Evolutionary conservation across 1,140 invertebrate species (phyloP).

Genomic region (Pseudomyrmex concolor): DNA sequence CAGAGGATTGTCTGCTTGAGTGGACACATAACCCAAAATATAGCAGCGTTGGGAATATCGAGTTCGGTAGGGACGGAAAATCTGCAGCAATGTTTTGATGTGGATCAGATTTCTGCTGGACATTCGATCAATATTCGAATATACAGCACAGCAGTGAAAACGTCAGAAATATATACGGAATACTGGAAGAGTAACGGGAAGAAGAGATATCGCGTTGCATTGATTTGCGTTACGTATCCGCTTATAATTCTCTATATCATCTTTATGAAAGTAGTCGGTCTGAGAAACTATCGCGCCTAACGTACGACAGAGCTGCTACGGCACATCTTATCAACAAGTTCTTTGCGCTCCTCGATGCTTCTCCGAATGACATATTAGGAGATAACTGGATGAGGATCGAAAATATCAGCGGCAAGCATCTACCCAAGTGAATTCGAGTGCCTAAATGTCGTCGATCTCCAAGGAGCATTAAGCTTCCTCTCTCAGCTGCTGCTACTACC

Average conservation of each 20-base stretch:
- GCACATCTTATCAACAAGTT: background rate
- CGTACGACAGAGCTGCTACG: background rate
- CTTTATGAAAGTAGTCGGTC: background rate
- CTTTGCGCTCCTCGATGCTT: constrained; percentile 1
- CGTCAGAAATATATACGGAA: background rate
- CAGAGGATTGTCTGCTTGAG: constrained; percentile 45
- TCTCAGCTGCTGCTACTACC: background rate
- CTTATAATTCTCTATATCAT: background rate
- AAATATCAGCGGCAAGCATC: constrained; percentile 37
- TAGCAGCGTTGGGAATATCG: constrained; percentile 28
- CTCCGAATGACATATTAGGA: background rate
- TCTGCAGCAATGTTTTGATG: constrained; percentile 9
- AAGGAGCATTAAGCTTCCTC: constrained; percentile 55
- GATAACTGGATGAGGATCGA: constrained; percentile 29
- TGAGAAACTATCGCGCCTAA: background rate
- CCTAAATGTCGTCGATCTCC: constrained; percentile 62
- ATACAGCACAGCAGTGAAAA: background rate
- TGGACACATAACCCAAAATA: constrained; percentile 49
- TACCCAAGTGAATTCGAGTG: constrained; percentile 47
- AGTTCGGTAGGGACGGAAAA: constrained; percentile 26
- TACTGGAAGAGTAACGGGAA: background rate
- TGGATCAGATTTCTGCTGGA: constrained; percentile 1
- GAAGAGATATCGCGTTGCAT: constrained; percentile 6
- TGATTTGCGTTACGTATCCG: background rate
- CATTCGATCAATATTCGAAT: constrained; percentile 2